These are phyloP conservation scores for Trichechus manatus DNA, from an alignment of 2,113 vertebrate species.

Conservation along the genomic window DNA sequence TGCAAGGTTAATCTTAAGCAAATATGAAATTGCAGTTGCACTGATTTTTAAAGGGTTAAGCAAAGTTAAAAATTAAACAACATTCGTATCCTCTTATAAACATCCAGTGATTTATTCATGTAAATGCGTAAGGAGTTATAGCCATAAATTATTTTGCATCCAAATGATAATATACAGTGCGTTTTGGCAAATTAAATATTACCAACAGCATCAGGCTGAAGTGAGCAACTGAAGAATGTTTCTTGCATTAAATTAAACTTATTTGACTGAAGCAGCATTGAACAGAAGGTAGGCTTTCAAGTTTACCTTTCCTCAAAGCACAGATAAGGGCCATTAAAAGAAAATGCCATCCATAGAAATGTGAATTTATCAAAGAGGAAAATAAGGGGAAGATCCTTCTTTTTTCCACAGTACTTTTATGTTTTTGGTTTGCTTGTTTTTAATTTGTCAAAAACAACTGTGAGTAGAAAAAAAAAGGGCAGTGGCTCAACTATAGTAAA, in stretches of 20 bases:
- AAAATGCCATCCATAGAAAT: slow-evolving; percentile 70
- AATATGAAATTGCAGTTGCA: slow-evolving; percentile 19
- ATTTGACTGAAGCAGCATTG: slow-evolving; percentile 61
- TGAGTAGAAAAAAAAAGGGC: neutral
- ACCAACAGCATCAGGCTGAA: slow-evolving; percentile 36
- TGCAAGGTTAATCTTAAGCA: slow-evolving; percentile 40
- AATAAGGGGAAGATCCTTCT: neutral
- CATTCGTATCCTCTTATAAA: slow-evolving; percentile 59
- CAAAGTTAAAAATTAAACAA: slow-evolving; percentile 64
- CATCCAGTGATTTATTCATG: slow-evolving; percentile 70
- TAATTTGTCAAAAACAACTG: neutral
- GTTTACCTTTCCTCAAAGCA: slow-evolving; percentile 65
- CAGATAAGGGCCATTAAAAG: slow-evolving; percentile 68
- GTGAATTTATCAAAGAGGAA: slow-evolving; percentile 55
- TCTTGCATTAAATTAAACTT: slow-evolving; percentile 75
- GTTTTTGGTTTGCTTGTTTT: slow-evolving; percentile 10
- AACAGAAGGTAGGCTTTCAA: slow-evolving; percentile 73
- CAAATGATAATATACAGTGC: slow-evolving; percentile 63
- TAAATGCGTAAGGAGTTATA: slow-evolving; percentile 54
- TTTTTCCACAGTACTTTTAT: slow-evolving; percentile 1
- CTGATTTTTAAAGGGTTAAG: slow-evolving; percentile 61
- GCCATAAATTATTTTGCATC: slow-evolving; percentile 70
- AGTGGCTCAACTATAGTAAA: neutral
- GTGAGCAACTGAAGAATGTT: slow-evolving; percentile 65
- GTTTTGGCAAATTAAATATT: slow-evolving; percentile 73